Base-by-base conservation (phyloP, 2,888 invertebrate species). In the Beris chalybata region DNA sequence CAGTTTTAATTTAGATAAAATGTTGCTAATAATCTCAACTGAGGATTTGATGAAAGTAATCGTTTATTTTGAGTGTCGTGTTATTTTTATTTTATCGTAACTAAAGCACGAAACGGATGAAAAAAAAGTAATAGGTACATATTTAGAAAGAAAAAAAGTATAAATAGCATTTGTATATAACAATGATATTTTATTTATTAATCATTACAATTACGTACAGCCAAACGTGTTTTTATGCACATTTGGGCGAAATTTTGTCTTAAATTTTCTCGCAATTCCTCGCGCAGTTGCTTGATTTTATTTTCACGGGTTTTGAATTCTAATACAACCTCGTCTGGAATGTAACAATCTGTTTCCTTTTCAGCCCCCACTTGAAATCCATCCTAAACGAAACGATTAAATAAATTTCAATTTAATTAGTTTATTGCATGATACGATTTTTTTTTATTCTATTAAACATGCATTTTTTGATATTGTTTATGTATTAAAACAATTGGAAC, bases 251-350 rank as follows among this genome's bases (percentile, higher is more conserved):
- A 95, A 78, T 91, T 89, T 78, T 89, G 88, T 76, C 89, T 88
- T 69, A 95, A 83, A 67, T 87, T 91, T 79, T 92, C 89, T 65
- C 95, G 85, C 74, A 95, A 82, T 81, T 93, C 89, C 76, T 90
- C 87, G 72, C 95, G 88, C 82, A 92, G 88, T 76, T 91, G 89
- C 69, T 88, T 87, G 74, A 92, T 87, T 78, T 90, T 89, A 77
- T 87, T 86, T 78, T 85, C 85, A 76, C 90, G 89, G 72, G 90
- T 90, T 83, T 91, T 89, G 80, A 93, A 95, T 82, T 91, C 91
- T 82, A 88, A 84, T 72, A 95, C 90, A 79, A 94, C 95, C 81
- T 94, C 94, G 74, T 89, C 87, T 72, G 94, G 92, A 84, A 95
- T 94, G 84, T 78, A 76, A 76, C 76, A 89, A 88, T 89, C 87